phyloP scores from a whole-genome alignment of 92 coral and sea anemone species.

The Porites divaricata region DNA sequence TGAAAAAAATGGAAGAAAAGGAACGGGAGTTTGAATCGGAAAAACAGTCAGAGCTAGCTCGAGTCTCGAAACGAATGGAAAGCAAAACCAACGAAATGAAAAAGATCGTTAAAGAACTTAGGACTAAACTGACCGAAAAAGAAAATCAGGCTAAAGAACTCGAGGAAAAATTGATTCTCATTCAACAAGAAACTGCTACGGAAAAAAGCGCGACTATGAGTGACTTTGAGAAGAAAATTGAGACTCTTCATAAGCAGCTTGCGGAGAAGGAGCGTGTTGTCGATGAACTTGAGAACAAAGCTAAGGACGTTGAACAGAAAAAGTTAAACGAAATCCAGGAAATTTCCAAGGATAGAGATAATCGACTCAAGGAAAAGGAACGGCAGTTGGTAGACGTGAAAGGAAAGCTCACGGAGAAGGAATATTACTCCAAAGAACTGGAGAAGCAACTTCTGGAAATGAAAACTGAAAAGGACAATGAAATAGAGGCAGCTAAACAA shows the following conservation, averaged over 20 bases:
- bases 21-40: constrained; percentile 79
- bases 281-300: constrained; percentile 52
- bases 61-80: constrained; percentile 87
- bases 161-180: constrained; percentile 72
- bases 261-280: constrained; percentile 64
- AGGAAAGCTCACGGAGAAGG: constrained; percentile 89
- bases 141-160: constrained; percentile 79
- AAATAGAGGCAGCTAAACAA: constrained; percentile 68
- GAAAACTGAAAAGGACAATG: constrained; percentile 77
- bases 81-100: constrained; percentile 95
- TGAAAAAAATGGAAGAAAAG: constrained; percentile 67
- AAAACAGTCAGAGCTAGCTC: constrained; percentile 94
- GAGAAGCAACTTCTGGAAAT: constrained; percentile 81
- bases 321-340: constrained; percentile 62
- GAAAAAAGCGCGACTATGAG: constrained; percentile 67
- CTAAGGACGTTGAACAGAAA: constrained; percentile 44
- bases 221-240: constrained; percentile 63
- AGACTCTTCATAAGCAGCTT: constrained; percentile 63
- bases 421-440: constrained; percentile 86
- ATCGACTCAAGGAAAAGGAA: constrained; percentile 81
- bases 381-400: constrained; percentile 81
- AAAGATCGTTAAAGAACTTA: constrained; percentile 91
- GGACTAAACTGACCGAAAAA: constrained; percentile 86
- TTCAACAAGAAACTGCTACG: constrained; percentile 52
- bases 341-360: constrained; percentile 60